These are phyloP conservation scores for Lepilemur septentrionalis DNA, from an alignment of 2,797 vertebrate genomes.

Conservation along the genomic window DNA sequence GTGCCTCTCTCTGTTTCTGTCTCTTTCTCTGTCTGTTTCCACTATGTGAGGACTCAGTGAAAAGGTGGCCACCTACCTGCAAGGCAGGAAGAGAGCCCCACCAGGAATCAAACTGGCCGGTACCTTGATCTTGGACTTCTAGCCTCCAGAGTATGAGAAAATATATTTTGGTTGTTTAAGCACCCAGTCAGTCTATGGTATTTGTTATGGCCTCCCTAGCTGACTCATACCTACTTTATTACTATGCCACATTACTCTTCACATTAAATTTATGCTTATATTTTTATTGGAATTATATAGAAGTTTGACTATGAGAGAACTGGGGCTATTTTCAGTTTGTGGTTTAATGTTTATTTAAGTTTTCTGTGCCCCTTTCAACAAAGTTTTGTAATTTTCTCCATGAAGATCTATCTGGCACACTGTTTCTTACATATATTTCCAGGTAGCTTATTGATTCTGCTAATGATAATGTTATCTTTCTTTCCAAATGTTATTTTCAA, in stretches of 20 bases:
- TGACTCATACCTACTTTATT: not conserved
- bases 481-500: not conserved
- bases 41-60: rapidly evolving
- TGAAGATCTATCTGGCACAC: not conserved
- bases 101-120: not conserved
- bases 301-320: not conserved
- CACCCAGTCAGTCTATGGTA: rapidly evolving
- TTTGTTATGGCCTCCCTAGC: not conserved
- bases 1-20: too few relatives aligned
- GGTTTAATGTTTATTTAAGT: not conserved
- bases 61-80: not conserved
- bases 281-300: not conserved
- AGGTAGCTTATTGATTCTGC: not conserved
- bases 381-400: not conserved
- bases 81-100: not conserved
- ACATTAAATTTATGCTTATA: not conserved
- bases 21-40: too few relatives aligned
- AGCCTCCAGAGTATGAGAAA: not conserved
- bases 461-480: not conserved
- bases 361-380: not conserved
- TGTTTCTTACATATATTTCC: not conserved
- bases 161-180: not conserved
- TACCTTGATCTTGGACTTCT: not conserved
- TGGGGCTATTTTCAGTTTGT: not conserved
- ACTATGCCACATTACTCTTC: not conserved